A percentile compares a stretch with the other conserved stretches of the same genome.
Evolutionary conservation across 92 coral and sea anemone genomes (phyloP).

Genomic region (Virgularia gustaviana): DNA sequence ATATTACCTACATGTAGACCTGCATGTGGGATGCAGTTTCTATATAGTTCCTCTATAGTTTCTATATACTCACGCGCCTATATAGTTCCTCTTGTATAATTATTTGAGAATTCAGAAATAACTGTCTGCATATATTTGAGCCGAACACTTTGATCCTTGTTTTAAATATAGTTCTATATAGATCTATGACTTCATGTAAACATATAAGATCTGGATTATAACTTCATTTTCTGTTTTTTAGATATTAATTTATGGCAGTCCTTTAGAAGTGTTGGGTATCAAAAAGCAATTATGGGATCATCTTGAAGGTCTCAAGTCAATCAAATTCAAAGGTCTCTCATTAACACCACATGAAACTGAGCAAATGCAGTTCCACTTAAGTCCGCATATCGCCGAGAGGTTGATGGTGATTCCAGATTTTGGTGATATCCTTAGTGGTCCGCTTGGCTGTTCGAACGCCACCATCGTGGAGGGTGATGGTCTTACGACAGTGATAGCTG

Average conservation of each 20-base stretch:
- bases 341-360: slow-evolving; percentile 18
- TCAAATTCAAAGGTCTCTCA: not conserved
- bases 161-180: not conserved
- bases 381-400: not conserved
- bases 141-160: too few species aligned
- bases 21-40: too few species aligned
- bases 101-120: too few species aligned
- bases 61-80: too few species aligned
- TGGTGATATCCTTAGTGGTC: slow-evolving; percentile 15
- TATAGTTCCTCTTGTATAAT: too few species aligned
- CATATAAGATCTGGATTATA: not conserved
- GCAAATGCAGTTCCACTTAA: slow-evolving; percentile 15
- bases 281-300: slow-evolving; percentile 14
- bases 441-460: slow-evolving; percentile 11
- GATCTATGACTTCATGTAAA: not conserved
- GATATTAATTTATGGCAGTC: slow-evolving; percentile 36
- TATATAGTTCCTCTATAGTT: too few species aligned
- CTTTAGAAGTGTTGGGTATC: slow-evolving; percentile 22
- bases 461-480: slow-evolving; percentile 31
- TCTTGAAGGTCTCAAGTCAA: slow-evolving; percentile 10
- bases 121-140: too few species aligned
- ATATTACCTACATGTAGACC: too few species aligned
- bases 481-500: slow-evolving; percentile 15
- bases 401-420: slow-evolving; percentile 15
- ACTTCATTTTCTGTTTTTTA: not conserved